These are phyloP conservation scores for Tarsius wallacei DNA, from an alignment of 2,797 vertebrate genomes.

Conservation along the genomic window DNA sequence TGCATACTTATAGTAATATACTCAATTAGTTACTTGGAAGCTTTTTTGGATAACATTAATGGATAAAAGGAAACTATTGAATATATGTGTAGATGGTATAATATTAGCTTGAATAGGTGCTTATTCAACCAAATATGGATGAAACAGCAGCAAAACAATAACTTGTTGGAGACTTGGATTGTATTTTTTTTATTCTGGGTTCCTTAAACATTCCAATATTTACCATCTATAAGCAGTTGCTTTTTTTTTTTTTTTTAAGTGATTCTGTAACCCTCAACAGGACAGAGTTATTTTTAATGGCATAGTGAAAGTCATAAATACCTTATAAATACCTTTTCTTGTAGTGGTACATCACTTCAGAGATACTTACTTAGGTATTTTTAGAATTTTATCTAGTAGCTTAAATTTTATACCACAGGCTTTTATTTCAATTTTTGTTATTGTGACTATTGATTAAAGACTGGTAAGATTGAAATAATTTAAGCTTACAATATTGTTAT, in stretches of 20 bases:
- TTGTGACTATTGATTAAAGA: constrained; percentile 61
- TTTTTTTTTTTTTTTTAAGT: constrained; percentile 69
- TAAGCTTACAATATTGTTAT: constrained; percentile 24
- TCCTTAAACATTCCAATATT: not conserved
- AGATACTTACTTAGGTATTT: constrained; percentile 51
- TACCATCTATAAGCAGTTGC: constrained; percentile 51
- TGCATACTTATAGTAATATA: constrained; percentile 85
- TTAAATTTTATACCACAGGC: constrained; percentile 35
- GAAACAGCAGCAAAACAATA: constrained; percentile 52
- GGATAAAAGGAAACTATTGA: constrained; percentile 69
- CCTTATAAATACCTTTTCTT: constrained; percentile 68
- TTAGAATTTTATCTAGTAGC: constrained; percentile 72
- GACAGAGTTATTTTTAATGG: constrained; percentile 79
- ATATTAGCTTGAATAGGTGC: not conserved
- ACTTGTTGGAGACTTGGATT: constrained; percentile 59
- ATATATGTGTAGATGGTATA: constrained; percentile 49
- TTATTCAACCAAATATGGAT: constrained; percentile 65
- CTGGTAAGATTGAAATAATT: constrained; percentile 18
- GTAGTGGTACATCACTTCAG: constrained; percentile 51
- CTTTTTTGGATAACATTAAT: constrained; percentile 79
- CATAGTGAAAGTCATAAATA: constrained; percentile 74
- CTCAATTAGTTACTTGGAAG: constrained; percentile 82
- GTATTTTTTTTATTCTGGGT: constrained; percentile 61
- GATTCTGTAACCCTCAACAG: constrained; percentile 36
- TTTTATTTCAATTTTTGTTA: constrained; percentile 70